phyloP scores from a whole-genome alignment of 2,888 invertebrate genomes.

The Yponomeuta cagnagella region DNA sequence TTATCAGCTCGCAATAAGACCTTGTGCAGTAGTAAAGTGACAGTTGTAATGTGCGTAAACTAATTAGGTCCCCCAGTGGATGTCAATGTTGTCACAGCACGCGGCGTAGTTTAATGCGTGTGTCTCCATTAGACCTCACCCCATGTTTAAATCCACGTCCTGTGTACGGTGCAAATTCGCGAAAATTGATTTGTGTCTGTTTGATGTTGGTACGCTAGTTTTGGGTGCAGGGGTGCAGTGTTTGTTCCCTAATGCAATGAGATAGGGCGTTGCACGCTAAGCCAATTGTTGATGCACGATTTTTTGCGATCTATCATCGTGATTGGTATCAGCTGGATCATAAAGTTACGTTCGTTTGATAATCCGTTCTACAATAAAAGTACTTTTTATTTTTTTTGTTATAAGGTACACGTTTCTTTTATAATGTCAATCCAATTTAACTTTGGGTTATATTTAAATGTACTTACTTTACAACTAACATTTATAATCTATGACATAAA shows the following conservation, averaged over 20 bases:
- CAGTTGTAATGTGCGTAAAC: slow-evolving; percentile 38
- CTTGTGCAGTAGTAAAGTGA: not conserved
- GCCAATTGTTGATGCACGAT: not conserved
- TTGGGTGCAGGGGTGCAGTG: slow-evolving; percentile 21
- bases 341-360: no score
- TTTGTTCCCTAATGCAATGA: slow-evolving; percentile 20
- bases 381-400: no score
- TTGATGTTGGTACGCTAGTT: slow-evolving; percentile 36
- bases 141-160: slow-evolving; percentile 18
- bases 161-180: slow-evolving; percentile 55
- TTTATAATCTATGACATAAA: no score
- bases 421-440: no score
- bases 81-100: slow-evolving; percentile 69
- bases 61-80: slow-evolving; percentile 69
- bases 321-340: no score
- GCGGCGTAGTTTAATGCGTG: slow-evolving; percentile 69
- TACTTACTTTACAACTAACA: no score
- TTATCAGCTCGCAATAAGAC: not conserved
- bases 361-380: no score
- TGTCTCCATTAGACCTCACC: slow-evolving; percentile 64
- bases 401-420: no score
- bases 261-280: not conserved
- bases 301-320: no score
- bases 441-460: no score
- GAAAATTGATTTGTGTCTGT: slow-evolving; percentile 70